These are phyloP conservation scores for Larimichthys polyactis DNA, from an alignment of 2,113 vertebrate species.

Conservation along the genomic window DNA sequence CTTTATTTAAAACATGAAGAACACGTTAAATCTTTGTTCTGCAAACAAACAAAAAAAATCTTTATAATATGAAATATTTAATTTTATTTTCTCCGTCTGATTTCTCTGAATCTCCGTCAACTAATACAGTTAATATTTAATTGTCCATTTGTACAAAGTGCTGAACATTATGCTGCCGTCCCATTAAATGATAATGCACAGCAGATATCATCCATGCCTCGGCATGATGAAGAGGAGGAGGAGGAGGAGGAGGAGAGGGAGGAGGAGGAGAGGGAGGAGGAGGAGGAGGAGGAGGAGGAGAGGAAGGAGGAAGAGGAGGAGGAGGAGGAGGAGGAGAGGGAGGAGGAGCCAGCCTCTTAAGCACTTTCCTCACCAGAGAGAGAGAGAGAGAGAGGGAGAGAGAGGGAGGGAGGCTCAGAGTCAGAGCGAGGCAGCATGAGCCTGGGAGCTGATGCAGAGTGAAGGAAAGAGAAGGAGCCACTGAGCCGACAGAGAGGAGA, in stretches of 20 bases:
- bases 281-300: conserved; percentile 20
- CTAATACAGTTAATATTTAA: conserved; percentile 2
- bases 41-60: too few species aligned
- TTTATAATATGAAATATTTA: too few species aligned
- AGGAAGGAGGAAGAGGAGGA: background rate
- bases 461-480: background rate
- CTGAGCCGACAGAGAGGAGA: conserved; percentile 12
- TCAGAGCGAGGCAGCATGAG: conserved; percentile 4
- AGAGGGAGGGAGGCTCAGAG: conserved; percentile 15
- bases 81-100: too few species aligned
- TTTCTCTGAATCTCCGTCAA: background rate
- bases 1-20: too few species aligned
- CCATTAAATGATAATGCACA: background rate
- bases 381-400: too few species aligned
- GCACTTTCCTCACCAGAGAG: conserved; percentile 41
- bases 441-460: conserved; percentile 9
- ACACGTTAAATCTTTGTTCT: too few species aligned
- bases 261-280: conserved; percentile 72
- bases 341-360: conserved; percentile 60
- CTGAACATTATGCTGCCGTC: background rate
- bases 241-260: conserved; percentile 27
- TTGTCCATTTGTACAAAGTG: conserved; percentile 11
- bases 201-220: background rate
- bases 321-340: conserved; percentile 21
- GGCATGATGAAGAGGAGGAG: background rate